These are phyloP conservation scores for Paramisgurnus dabryanus DNA, from an alignment of 2,113 vertebrate genomes.

Conservation along the genomic window DNA sequence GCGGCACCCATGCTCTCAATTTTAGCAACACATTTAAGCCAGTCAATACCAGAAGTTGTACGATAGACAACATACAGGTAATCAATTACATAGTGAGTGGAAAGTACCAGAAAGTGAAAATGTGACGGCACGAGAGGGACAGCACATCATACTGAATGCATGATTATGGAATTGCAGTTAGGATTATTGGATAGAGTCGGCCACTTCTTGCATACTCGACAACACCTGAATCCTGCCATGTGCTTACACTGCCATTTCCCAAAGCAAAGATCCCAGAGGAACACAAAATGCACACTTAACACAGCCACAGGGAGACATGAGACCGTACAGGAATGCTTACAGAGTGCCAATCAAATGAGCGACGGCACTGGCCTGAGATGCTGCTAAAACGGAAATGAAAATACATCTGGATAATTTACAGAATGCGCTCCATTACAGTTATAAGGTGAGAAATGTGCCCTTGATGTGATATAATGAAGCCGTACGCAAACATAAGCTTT, in stretches of 20 bases:
- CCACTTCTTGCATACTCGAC: conserved; percentile 72
- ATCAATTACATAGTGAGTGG: conserved; percentile 44
- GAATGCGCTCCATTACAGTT: neutral
- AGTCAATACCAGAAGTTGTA: conserved; percentile 25
- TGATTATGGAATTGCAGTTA: conserved; percentile 68
- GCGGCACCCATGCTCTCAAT: neutral
- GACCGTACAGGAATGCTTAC: conserved; percentile 26
- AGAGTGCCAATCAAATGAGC: conserved; percentile 40
- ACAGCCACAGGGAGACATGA: conserved; percentile 44
- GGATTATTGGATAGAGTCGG: conserved; percentile 68
- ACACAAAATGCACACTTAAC: conserved; percentile 54
- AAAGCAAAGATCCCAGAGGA: conserved; percentile 36
- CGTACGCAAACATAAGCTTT: neutral
- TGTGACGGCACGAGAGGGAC: conserved; percentile 25
- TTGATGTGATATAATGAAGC: neutral
- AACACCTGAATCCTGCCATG: conserved; percentile 70
- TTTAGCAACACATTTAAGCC: conserved; percentile 13
- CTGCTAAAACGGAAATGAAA: conserved; percentile 20
- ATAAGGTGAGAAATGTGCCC: neutral
- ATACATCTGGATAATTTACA: neutral
- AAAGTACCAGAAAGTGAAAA: conserved; percentile 6
- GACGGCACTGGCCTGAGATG: conserved; percentile 4
- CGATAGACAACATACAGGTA: conserved; percentile 21
- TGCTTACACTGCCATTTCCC: conserved; percentile 69
- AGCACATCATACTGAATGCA: conserved; percentile 56